Conservation (phyloP, 2,888 invertebrate genomes). For the Acleris literana region DNA sequence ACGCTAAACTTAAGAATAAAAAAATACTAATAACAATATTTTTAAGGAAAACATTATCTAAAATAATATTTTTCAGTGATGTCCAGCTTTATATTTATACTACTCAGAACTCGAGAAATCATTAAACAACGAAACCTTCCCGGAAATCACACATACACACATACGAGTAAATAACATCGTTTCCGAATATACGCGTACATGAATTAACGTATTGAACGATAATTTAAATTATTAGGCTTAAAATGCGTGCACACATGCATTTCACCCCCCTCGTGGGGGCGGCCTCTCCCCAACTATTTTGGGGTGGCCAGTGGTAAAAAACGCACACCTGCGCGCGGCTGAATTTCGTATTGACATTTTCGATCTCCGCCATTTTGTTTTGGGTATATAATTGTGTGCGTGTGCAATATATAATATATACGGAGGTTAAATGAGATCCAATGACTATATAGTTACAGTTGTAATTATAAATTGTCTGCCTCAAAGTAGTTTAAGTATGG, state of each 20-base stretch:
- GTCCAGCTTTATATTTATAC: too few relatives aligned
- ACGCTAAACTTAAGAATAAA: too few relatives aligned
- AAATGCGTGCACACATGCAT: constrained; percentile 79
- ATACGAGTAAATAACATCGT: neutral
- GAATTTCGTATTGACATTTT: constrained; percentile 72
- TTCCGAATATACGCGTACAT: constrained; percentile 49
- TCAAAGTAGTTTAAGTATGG: too few relatives aligned
- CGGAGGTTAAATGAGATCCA: too few relatives aligned
- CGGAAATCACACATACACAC: too few relatives aligned
- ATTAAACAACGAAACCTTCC: too few relatives aligned
- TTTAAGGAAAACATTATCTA: too few relatives aligned
- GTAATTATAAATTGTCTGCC: neutral
- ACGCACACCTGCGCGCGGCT: constrained; percentile 77
- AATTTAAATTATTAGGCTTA: constrained; percentile 81
- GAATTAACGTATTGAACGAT: constrained; percentile 55
- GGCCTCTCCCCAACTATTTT: constrained; percentile 71
- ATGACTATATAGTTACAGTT: too few relatives aligned
- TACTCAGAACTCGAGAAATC: too few relatives aligned
- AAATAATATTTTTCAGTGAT: too few relatives aligned
- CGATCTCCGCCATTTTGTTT: constrained; percentile 78
- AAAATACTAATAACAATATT: too few relatives aligned
- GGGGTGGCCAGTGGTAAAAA: constrained; percentile 78
- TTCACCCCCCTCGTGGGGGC: constrained; percentile 50
- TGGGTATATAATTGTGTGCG: constrained; percentile 36
- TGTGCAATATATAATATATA: neutral